Evolutionary conservation across 2,888 invertebrate species (phyloP), one percentile per base, ranked within the genome.

Genomic region (Lottia scabra): DNA sequence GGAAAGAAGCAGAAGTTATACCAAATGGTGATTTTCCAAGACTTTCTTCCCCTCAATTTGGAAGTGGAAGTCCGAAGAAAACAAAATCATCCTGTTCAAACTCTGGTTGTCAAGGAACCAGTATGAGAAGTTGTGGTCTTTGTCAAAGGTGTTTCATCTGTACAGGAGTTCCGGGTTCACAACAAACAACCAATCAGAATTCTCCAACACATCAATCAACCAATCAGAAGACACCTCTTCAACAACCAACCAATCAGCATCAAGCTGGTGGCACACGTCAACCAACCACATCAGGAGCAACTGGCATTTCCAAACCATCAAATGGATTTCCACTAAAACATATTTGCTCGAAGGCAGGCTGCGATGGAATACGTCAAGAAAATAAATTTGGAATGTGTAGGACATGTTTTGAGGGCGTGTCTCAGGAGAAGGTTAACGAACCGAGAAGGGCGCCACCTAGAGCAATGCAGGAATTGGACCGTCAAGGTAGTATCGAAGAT

Each of bases 311-410:
- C 1, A 62, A 62, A 26, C 13, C 62, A 19, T 0, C 26, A 27
- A n/a, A 64, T 30, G 8, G 16, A 26, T 23, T 43, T 23, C 2
- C 15, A 12, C 63, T 63, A 43, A 82, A 80, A 72, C 46, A 75
- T 45, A 65, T 82, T 27, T 82, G 82, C 62, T 46, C 78, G 12
- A 79, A 68, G 19, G 76, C 81, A 13, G 82, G 82, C 23, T 82
- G 82, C 67, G 10, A 67, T 3, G 78, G 77, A 27, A 46, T 68
- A 3, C 73, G 79, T 23, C 45, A 68, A 12, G 63, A 74, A 4
- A 74, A 73, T 30, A 56, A 16, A 5, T 68, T 45, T 5, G 76
- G 72, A n/a, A 63, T 72, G 16, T 79, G 78, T 44, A 44, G 67
- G 44, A 45, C 46, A 23, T 77, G 77, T 45, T 67, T 27, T 46